phyloP scores from a whole-genome alignment of 2,113 vertebrate species.

The Mastomys natalensis region DNA sequence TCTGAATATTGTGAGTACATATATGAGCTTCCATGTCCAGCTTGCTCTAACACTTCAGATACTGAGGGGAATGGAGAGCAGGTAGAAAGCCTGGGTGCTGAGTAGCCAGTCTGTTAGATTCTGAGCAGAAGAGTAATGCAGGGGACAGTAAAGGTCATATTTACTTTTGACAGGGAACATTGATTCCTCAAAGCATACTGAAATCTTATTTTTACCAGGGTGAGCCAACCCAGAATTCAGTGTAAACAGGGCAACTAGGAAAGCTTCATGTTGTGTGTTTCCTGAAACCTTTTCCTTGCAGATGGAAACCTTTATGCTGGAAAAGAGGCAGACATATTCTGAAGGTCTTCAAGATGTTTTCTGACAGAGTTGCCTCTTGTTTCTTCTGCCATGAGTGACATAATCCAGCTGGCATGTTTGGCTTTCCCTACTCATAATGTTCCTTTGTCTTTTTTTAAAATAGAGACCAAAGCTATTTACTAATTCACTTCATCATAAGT shows the following conservation, averaged over 20 bases:
- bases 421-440: constrained; percentile 39
- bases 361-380: constrained; percentile 20
- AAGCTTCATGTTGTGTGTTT: constrained; percentile 72
- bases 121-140: constrained; percentile 62
- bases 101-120: constrained; percentile 38
- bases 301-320: constrained; percentile 74
- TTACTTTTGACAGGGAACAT: constrained; percentile 69
- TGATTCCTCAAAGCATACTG: constrained; percentile 60
- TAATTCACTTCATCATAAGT: neutral
- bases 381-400: constrained; percentile 14
- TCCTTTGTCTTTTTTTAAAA: constrained; percentile 27
- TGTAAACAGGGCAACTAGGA: constrained; percentile 72
- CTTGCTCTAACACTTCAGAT: neutral
- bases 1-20: neutral
- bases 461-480: constrained; percentile 38
- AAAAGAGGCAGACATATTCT: constrained; percentile 53
- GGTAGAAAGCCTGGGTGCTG: constrained; percentile 43
- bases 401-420: constrained; percentile 22
- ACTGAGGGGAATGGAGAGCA: constrained; percentile 17
- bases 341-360: constrained; percentile 64
- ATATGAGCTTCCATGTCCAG: neutral
- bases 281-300: constrained; percentile 67
- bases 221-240: constrained; percentile 64
- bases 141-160: constrained; percentile 63
- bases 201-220: constrained; percentile 73